A percentile compares a stretch with the other conserved stretches of the same genome.
These are phyloP conservation scores for Oophaga sylvatica DNA, from an alignment of 2,797 vertebrate species.

Conservation along the genomic window DNA sequence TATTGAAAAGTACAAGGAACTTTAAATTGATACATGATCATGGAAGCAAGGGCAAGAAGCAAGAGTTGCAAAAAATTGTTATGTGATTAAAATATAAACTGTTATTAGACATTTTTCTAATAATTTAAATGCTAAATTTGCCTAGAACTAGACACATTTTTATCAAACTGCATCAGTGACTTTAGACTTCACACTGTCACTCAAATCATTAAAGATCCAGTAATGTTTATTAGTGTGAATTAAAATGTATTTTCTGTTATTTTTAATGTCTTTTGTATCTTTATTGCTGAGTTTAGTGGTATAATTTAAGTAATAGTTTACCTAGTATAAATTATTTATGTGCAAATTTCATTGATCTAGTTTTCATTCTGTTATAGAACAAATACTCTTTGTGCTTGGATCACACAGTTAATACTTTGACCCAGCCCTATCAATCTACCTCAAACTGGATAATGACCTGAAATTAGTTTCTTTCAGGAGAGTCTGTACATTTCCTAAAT, in stretches of 20 bases:
- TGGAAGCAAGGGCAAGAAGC: too few relatives aligned
- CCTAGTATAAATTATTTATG: background rate
- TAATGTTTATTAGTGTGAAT: background rate
- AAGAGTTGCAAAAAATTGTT: too few relatives aligned
- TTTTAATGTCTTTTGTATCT: background rate
- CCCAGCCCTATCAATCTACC: conserved; percentile 99
- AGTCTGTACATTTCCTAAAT: conserved; percentile 98
- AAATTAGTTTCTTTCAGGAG: conserved; percentile 99
- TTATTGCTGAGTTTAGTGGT: background rate
- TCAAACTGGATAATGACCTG: conserved; percentile 99
- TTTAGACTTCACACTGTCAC: too few relatives aligned
- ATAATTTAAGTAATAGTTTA: background rate
- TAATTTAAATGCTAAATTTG: too few relatives aligned
- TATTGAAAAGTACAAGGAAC: background rate
- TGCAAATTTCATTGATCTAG: conserved; percentile 65
- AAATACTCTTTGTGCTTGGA: conserved; percentile 91
- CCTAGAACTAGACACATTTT: too few relatives aligned
- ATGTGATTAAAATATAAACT: too few relatives aligned
- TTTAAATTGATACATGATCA: background rate
- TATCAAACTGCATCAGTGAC: too few relatives aligned
- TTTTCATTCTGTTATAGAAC: conserved; percentile 80
- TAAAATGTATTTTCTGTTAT: background rate
- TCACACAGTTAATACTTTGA: conserved; percentile 98
- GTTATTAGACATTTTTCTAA: too few relatives aligned
- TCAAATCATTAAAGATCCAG: too few relatives aligned